Evolutionary conservation across 2,888 invertebrate genomes (phyloP).

Genomic region (Tricholauxania praeusta): DNA sequence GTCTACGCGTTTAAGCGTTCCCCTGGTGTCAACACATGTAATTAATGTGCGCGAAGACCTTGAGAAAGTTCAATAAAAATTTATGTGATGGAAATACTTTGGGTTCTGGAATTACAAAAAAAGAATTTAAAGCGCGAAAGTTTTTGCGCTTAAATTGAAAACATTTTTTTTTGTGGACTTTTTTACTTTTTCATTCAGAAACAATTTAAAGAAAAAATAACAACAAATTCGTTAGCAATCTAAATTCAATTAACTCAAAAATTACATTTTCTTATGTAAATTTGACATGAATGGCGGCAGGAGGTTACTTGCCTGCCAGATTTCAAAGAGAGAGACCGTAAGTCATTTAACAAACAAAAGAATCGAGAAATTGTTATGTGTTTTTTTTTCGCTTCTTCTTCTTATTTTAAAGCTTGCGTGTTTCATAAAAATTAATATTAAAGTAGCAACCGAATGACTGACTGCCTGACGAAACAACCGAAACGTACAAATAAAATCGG

Average conservation of each 20-base stretch:
- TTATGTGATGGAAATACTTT: not conserved
- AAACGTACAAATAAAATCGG: slow-evolving; percentile 8
- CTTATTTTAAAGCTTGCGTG: slow-evolving; percentile 44
- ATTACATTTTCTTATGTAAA: not conserved
- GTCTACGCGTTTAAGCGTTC: slow-evolving; percentile 39
- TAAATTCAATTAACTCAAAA: slow-evolving; percentile 19
- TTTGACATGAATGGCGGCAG: not conserved
- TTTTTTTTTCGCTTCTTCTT: not conserved
- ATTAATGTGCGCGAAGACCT: slow-evolving; percentile 42
- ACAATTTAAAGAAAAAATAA: too few relatives aligned
- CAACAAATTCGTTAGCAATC: not conserved
- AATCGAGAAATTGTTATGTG: not conserved
- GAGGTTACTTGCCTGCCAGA: not conserved
- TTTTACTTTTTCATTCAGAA: too few relatives aligned
- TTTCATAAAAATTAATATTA: slow-evolving; percentile 48
- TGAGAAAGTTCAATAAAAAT: slow-evolving; percentile 29
- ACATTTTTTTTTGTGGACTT: too few relatives aligned
- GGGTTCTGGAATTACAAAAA: too few relatives aligned
- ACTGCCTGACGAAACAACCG: not conserved
- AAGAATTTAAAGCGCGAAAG: too few relatives aligned
- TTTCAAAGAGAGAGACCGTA: slow-evolving; percentile 16
- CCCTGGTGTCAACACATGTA: slow-evolving; percentile 38
- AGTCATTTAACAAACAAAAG: slow-evolving; percentile 25
- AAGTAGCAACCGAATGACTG: slow-evolving; percentile 1
- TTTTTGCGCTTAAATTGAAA: too few relatives aligned